Conservation (phyloP, 2,797 vertebrate genomes). For the Takifugu rubripes region DNA sequence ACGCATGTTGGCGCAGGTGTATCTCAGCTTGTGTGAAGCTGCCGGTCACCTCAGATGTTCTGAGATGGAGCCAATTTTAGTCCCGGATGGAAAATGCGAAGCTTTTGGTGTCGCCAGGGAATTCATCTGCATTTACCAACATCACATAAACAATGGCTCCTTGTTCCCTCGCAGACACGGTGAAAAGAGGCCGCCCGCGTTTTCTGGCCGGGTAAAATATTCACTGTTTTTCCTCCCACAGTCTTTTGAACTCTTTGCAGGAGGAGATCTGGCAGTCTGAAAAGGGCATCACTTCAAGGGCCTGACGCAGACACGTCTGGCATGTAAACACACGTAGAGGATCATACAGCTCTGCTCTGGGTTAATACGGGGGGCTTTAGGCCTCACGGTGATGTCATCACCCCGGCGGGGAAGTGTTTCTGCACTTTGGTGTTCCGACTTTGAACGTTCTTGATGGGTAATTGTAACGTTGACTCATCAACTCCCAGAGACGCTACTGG, state of each 20-base stretch:
- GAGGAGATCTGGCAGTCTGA: constrained; percentile 20
- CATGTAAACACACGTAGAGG: constrained; percentile 20
- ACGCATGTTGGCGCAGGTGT: too few species aligned
- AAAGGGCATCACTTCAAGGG: constrained; percentile 24
- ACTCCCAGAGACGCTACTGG: too few species aligned
- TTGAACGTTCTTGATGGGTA: too few species aligned
- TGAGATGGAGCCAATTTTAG: too few species aligned
- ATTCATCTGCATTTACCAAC: constrained; percentile 22
- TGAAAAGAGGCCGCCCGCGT: background rate
- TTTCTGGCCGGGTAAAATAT: constrained; percentile 42
- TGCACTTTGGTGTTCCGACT: too few species aligned
- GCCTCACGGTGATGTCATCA: constrained; percentile 1
- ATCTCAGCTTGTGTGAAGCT: background rate
- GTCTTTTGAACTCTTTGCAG: constrained; percentile 27
- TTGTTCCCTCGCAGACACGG: constrained; percentile 33
- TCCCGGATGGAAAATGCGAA: background rate
- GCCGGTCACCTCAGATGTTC: background rate
- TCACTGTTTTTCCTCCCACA: constrained; percentile 31
- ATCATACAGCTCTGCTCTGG: constrained; percentile 1
- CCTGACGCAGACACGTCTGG: constrained; percentile 4
- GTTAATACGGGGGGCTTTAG: background rate
- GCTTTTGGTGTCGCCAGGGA: constrained; percentile 36
- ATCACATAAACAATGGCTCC: constrained; percentile 36
- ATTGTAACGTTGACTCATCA: too few species aligned
- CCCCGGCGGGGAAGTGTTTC: too few species aligned